phyloP scores from a whole-genome alignment of 1,140 invertebrate species.

The Drosophila tani region DNA sequence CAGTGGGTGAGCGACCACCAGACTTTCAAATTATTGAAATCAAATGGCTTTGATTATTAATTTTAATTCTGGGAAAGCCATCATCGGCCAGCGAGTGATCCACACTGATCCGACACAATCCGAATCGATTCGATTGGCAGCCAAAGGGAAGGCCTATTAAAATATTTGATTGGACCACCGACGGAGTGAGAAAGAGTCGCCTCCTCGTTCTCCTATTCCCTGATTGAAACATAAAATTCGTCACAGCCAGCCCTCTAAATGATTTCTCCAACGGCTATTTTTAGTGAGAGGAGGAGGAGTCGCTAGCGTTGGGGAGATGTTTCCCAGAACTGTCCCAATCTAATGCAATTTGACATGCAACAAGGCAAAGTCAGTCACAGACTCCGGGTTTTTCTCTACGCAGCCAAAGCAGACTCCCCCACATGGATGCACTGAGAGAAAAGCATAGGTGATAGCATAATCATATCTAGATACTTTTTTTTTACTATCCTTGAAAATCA shows the following conservation, averaged over 20 bases:
- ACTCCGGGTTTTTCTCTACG: constrained; percentile 19
- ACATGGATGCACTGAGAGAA: constrained; percentile 24
- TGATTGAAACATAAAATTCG: constrained; percentile 65
- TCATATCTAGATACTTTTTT: too few relatives aligned
- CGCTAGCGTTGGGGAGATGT: constrained; percentile 9
- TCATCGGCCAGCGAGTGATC: constrained; percentile 26
- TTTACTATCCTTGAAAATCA: too few relatives aligned
- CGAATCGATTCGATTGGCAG: constrained; percentile 78
- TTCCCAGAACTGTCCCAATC: constrained; percentile 73
- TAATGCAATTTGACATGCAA: constrained; percentile 81
- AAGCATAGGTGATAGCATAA: too few relatives aligned
- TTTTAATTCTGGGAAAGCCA: constrained; percentile 54
- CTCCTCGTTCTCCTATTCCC: constrained; percentile 15
- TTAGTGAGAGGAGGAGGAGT: constrained; percentile 25
- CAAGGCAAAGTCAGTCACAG: constrained; percentile 66
- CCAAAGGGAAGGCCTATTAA: constrained; percentile 59
- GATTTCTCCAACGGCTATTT: constrained; percentile 48
- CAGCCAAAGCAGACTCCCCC: constrained; percentile 38
- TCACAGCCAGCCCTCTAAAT: constrained; percentile 50
- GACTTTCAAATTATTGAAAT: constrained; percentile 82
- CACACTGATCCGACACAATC: constrained; percentile 47
- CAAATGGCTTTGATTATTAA: constrained; percentile 76
- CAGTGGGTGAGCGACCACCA: constrained; percentile 66
- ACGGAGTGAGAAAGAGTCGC: constrained; percentile 37
- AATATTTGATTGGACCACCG: constrained; percentile 81